A percentile compares a stretch with the other conserved stretches of the same genome.
phyloP scores from a whole-genome alignment of 1,140 invertebrate genomes.

The Notospermus geniculatus region DNA sequence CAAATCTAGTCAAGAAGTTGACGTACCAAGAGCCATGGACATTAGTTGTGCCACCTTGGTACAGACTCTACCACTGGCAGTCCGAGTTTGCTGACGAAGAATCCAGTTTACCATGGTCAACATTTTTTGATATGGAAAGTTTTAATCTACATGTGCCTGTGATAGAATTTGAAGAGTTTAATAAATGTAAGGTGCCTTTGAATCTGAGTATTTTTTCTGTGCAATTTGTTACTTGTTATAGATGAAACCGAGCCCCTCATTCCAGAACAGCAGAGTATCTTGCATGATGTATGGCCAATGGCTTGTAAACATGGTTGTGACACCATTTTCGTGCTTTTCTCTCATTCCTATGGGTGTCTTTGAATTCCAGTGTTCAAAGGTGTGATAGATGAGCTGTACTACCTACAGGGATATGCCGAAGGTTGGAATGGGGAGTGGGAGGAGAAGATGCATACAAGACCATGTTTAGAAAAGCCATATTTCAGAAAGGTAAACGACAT shows the following conservation, averaged over 20 bases:
- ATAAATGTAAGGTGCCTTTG: conserved; percentile 56
- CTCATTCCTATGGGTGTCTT: no score
- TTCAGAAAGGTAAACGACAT: conserved; percentile 45
- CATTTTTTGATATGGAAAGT: conserved; percentile 84
- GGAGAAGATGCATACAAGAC: conserved; percentile 73
- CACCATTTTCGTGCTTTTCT: no score
- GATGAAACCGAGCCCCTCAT: no score
- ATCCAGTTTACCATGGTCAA: conserved; percentile 69
- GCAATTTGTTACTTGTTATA: neutral
- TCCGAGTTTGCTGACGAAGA: conserved; percentile 61
- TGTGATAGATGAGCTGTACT: conserved; percentile 72
- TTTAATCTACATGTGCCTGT: conserved; percentile 79
- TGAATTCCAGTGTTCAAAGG: conserved; percentile 37
- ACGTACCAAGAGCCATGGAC: conserved; percentile 59
- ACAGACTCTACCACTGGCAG: conserved; percentile 86
- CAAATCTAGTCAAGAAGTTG: conserved; percentile 72
- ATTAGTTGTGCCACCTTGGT: conserved; percentile 82
- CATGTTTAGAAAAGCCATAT: conserved; percentile 54
- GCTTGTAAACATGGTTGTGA: no score
- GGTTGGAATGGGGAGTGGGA: conserved; percentile 79
- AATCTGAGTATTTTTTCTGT: conserved; percentile 5
- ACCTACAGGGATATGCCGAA: conserved; percentile 82
- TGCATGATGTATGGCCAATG: no score
- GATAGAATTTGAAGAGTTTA: conserved; percentile 81
- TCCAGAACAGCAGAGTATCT: no score